phyloP scores from a whole-genome alignment of 2,888 invertebrate species.

The Diarsia brunnea region DNA sequence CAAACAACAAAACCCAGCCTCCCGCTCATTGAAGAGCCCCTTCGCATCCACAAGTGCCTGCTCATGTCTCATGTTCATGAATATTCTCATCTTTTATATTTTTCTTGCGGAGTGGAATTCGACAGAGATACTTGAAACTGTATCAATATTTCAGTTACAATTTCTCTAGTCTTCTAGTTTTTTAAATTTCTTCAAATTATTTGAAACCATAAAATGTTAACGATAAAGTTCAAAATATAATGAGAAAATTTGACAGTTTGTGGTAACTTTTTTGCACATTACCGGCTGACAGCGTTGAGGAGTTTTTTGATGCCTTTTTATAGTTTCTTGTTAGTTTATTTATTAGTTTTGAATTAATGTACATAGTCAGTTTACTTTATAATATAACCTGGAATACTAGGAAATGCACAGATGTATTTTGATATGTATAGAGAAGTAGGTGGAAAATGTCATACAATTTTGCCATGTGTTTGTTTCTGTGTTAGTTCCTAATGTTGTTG shows the following conservation, averaged over 20 bases:
- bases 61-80: constrained; percentile 26
- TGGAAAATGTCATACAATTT: not conserved
- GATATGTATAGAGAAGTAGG: not conserved
- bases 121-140: constrained; percentile 11
- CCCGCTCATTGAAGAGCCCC: constrained; percentile 12
- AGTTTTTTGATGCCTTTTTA: no score
- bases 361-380: no score
- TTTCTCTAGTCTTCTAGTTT: no score
- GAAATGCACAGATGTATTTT: not conserved
- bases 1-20: constrained; percentile 8
- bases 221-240: no score
- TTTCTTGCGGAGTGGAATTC: constrained; percentile 22
- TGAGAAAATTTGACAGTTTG: no score
- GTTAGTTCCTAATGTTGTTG: not conserved
- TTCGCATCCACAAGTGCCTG: constrained; percentile 19
- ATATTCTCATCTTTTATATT: constrained; percentile 51
- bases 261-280: no score
- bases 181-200: no score
- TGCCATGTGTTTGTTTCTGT: not conserved
- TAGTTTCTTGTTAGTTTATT: no score
- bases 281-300: no score
- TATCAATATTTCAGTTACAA: not conserved
- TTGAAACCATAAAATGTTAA: no score
- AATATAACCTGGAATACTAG: not conserved
- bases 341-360: no score